phyloP scores from a whole-genome alignment of 2,888 invertebrate species.

The Antheraea yamamai region DNA sequence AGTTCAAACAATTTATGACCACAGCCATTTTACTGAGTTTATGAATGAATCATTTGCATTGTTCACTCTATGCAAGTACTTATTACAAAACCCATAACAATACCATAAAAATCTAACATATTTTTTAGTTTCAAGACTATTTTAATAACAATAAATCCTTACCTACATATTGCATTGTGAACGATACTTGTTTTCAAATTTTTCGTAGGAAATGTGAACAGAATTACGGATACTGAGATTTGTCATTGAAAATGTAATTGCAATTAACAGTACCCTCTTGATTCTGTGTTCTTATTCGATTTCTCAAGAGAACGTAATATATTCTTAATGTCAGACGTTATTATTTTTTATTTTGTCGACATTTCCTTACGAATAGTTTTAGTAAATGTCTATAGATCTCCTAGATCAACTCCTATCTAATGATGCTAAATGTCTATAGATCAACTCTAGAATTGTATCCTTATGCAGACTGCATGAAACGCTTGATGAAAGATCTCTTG shows the following conservation, averaged over 20 bases:
- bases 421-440: no score
- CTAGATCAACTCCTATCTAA: no score
- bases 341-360: background rate
- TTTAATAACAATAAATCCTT: background rate
- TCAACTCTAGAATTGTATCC: no score
- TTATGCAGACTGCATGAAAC: no score
- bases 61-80: background rate
- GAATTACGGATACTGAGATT: no score
- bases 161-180: no score
- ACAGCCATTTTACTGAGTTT: no score
- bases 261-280: background rate
- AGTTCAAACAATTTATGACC: background rate
- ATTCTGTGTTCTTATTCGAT: background rate
- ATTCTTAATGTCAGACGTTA: constrained; percentile 1
- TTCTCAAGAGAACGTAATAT: background rate
- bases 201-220: no score
- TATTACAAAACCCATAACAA: background rate
- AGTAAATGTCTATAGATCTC: no score
- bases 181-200: no score
- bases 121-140: background rate
- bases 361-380: background rate
- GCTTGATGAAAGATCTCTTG: no score
- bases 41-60: background rate
- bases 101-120: background rate
- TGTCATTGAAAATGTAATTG: no score